These are phyloP conservation scores for Eupithecia subfuscata DNA, from an alignment of 2,888 invertebrate genomes.

Conservation along the genomic window DNA sequence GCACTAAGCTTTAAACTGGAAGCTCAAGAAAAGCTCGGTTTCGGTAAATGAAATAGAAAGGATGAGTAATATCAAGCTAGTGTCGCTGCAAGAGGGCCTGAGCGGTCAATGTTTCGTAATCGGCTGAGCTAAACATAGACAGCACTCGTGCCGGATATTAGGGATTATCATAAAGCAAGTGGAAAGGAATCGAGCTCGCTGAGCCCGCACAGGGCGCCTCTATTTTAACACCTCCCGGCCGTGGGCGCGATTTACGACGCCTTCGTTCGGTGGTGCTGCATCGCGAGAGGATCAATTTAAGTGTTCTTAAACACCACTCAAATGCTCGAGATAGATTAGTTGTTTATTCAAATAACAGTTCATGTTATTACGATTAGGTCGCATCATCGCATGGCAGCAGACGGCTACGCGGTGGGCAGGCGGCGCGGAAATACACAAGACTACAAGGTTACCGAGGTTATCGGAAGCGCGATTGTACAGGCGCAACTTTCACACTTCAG, in stretches of 20 bases:
- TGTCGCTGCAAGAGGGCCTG: constrained; percentile 40
- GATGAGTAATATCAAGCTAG: background rate
- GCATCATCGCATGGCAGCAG: constrained; percentile 29
- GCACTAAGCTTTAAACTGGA: background rate
- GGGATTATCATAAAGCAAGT: constrained; percentile 83
- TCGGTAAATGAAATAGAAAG: background rate
- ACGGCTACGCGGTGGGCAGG: constrained; percentile 46
- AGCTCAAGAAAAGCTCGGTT: background rate
- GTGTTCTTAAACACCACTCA: constrained; percentile 48
- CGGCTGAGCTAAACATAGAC: constrained; percentile 70
- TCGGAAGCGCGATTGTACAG: constrained; percentile 51
- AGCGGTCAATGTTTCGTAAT: constrained; percentile 59
- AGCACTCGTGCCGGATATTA: constrained; percentile 78
- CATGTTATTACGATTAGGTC: constrained; percentile 19
- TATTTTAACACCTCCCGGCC: constrained; percentile 81
- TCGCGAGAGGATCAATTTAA: constrained; percentile 60
- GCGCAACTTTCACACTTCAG: constrained; percentile 66
- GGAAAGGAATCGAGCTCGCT: constrained; percentile 70
- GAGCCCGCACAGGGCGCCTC: constrained; percentile 79
- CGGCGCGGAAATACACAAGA: constrained; percentile 51
- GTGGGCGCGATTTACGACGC: constrained; percentile 80
- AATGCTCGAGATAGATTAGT: constrained; percentile 44
- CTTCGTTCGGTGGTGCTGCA: constrained; percentile 54
- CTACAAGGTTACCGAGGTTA: constrained; percentile 72
- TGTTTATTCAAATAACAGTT: constrained; percentile 46